Base-by-base conservation (phyloP, 2,888 invertebrate genomes). In the Hypselothyrea guttata region DNA sequence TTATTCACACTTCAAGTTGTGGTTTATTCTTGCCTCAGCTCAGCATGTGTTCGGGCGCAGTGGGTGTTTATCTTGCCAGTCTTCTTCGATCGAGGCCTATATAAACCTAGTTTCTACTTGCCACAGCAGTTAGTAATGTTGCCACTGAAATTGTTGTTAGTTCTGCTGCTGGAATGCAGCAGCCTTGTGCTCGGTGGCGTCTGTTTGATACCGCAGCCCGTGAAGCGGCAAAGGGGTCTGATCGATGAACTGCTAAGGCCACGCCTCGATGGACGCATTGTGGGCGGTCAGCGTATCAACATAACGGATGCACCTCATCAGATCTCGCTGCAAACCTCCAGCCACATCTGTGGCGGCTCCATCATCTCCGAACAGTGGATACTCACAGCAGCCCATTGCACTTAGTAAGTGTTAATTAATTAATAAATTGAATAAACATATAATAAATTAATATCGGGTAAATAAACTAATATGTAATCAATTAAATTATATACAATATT, bases 321-420 rank as follows among this genome's bases (percentile, higher is more conserved):
- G 63, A 78, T 90, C 8, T 90, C 90, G 0, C 28, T 90, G 38
- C 90, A 89, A 62, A 85, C 86, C 4, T 71, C 71, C 0, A 76
- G 79, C 1, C 90, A 90, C 45, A 87, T 90, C 28, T 90, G 90
- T 55, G 90, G 90, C 1, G 90, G 90, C 5, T 89, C 90, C 0
- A 74, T 90, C 16, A 89, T 90, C 40, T 84, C 86, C n/a, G 61
- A 83, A 0, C 78, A 87, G 27, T 90, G 90, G 89, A 71, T 90
- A 18, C 52, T 90, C 4, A 90, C 90, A 0, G 90, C 90, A 4
- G 90, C 90, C 0, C 90, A 90, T 61, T 90, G 90, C 34, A 90
- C 90, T 30, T 69, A 75, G 90, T 90, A 77, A 75, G 84, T 81
- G 3, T n/a, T n/a, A n/a, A n/a, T n/a, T n/a, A n/a, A n/a, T n/a